Conservation (phyloP, 2,888 invertebrate species). For the Ophion slaviceki region DNA sequence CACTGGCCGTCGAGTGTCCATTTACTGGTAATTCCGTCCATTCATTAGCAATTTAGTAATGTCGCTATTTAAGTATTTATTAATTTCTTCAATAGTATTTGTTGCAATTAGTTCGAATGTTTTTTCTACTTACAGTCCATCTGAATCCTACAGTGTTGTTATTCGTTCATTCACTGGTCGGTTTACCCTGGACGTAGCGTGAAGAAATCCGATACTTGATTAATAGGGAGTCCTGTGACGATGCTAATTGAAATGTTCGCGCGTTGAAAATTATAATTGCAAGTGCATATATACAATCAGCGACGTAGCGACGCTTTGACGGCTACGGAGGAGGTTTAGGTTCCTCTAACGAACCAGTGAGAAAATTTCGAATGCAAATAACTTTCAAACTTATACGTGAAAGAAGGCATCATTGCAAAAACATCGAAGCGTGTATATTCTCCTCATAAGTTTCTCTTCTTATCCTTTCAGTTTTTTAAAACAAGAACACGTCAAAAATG, state of each 20-base stretch:
- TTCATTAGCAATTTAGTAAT: too few relatives aligned
- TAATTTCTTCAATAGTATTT: too few relatives aligned
- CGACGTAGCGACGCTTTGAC: slow-evolving; percentile 7
- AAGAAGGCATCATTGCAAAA: background rate
- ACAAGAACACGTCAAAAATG: background rate
- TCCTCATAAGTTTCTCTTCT: too few relatives aligned
- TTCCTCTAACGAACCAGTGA: slow-evolving; percentile 13
- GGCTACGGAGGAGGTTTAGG: background rate
- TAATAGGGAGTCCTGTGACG: background rate
- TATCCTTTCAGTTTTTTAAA: background rate
- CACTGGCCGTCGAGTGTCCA: too few relatives aligned
- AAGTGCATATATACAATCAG: slow-evolving; percentile 37
- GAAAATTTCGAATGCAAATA: background rate
- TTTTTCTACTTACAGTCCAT: too few relatives aligned
- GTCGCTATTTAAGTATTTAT: too few relatives aligned
- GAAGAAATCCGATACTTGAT: background rate
- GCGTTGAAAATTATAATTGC: slow-evolving; percentile 51
- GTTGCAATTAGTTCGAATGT: too few relatives aligned
- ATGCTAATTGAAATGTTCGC: slow-evolving; percentile 30
- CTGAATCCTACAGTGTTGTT: too few relatives aligned
- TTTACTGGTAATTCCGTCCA: too few relatives aligned
- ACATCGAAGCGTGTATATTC: too few relatives aligned
- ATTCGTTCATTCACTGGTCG: too few relatives aligned
- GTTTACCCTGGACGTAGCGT: background rate
- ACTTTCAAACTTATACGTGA: background rate